Evolutionary conservation across 2,888 invertebrate genomes (phyloP).

Genomic region (Lydus trimaculatus): DNA sequence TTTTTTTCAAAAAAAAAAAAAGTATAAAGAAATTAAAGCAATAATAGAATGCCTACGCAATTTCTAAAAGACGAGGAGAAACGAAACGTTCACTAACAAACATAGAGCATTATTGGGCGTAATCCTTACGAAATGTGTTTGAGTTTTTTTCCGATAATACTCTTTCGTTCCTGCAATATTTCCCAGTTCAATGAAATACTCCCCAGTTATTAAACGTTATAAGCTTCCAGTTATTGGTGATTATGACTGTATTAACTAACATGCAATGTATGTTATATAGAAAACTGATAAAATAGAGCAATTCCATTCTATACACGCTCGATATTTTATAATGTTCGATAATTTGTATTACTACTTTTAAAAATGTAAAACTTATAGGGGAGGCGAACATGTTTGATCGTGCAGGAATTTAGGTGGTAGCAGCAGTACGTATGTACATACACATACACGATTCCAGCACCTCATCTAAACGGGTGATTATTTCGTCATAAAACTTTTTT

Average conservation of each 20-base stretch:
- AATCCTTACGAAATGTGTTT: constrained; percentile 37
- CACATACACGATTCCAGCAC: background rate
- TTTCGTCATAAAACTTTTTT: background rate
- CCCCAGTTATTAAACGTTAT: constrained; percentile 29
- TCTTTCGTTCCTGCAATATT: constrained; percentile 24
- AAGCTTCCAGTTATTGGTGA: constrained; percentile 28
- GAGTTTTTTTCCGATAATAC: constrained; percentile 38
- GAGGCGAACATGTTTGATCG: background rate
- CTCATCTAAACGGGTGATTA: background rate
- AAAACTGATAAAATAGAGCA: constrained; percentile 23
- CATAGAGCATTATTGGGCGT: constrained; percentile 42
- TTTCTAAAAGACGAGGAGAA: constrained; percentile 18
- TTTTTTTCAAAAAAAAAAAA: constrained; percentile 24
- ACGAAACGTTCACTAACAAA: constrained; percentile 33
- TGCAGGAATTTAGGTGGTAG: background rate
- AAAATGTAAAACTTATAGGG: background rate
- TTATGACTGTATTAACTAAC: constrained; percentile 24
- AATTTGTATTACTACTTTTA: too few species aligned
- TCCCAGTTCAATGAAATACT: constrained; percentile 24
- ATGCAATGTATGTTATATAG: constrained; percentile 21
- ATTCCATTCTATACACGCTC: background rate
- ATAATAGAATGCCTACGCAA: constrained; percentile 28
- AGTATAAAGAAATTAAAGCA: constrained; percentile 27
- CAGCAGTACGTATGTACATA: background rate
- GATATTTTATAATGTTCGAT: too few species aligned